phyloP scores from a whole-genome alignment of 2,113 vertebrate genomes.

The Natator depressus region DNA sequence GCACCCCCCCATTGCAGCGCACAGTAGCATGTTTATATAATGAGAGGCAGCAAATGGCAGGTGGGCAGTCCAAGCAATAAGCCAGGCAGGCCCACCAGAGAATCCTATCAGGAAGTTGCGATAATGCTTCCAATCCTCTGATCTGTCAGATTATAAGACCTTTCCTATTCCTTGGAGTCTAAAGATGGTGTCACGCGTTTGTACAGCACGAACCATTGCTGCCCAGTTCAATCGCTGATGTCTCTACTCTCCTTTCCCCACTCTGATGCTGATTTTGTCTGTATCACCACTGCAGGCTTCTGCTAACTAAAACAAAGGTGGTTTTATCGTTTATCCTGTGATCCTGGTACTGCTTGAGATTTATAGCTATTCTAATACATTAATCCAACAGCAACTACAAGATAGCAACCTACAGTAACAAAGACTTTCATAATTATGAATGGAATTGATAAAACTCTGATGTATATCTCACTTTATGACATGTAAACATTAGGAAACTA shows the following conservation, averaged over 20 bases:
- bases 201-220: not conserved
- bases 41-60: not conserved
- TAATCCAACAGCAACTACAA: not conserved
- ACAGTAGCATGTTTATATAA: not conserved
- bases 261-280: not conserved
- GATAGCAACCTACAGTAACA: not conserved
- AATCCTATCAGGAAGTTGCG: not conserved
- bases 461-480: not conserved
- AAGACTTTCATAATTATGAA: not conserved
- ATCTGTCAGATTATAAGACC: not conserved
- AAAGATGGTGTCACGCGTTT: not conserved
- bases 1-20: not conserved
- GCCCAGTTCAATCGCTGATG: not conserved
- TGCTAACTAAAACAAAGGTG: not conserved
- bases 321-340: not conserved
- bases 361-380: not conserved
- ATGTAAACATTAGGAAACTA: not conserved
- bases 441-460: not conserved
- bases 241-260: not conserved
- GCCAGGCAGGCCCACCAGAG: not conserved
- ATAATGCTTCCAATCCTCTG: not conserved
- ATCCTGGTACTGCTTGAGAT: not conserved
- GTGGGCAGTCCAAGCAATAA: not conserved
- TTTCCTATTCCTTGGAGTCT: not conserved
- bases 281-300: not conserved